Evolutionary conservation across 2,888 invertebrate genomes (phyloP), one percentile per base, ranked within the genome.

Genomic region (Abrostola triplasia): DNA sequence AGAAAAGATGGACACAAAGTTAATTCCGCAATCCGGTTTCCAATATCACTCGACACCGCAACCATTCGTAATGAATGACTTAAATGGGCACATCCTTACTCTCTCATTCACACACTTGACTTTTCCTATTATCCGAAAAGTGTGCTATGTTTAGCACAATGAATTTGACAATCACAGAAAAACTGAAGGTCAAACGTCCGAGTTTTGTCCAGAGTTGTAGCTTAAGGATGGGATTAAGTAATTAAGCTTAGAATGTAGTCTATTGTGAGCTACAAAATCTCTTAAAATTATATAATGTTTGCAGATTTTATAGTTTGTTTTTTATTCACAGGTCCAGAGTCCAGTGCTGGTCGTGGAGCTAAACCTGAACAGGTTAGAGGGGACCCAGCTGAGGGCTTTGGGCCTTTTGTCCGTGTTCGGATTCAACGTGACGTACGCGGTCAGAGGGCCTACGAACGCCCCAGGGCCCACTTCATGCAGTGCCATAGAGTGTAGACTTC

Each of bases 391-490:
- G 62, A 95, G 98, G 6, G 98, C 98, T 0, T 92, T 98, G 71
- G 96, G 97, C 60, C 95, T 98, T 38, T 94, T 98, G 67, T 97
- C 98, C 70, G 98, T 98, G 47, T 98, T 97, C 86, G 98, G 98
- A 11, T 98, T 99, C 93, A 98, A 99, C 92, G 96, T 98, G 81
- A 98, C 98, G 36, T 98, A 98, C 88, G 98, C 98, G 85, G 96
- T 98, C 76, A 85, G 91, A 65, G 87, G 85, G 0, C 90, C 91
- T 0, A 84, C 89, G 4, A 95, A 95, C 58, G 90, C 95, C n/a
- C 91, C 93, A 5, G 93, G 89, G 5, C 93, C 85, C 0, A 92
- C 95, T 52, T 96, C 97, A 35, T 98, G 98, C 89, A 97, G 97
- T 68, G 96, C 97, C 63, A 95, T 96, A 75, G 96, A 96, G 79